Percentiles rank a stretch among this genome's conserved stretches.
Conservation (phyloP, 53 echinoderm and acorn worm genomes). For the Pentamera pediparva region DNA sequence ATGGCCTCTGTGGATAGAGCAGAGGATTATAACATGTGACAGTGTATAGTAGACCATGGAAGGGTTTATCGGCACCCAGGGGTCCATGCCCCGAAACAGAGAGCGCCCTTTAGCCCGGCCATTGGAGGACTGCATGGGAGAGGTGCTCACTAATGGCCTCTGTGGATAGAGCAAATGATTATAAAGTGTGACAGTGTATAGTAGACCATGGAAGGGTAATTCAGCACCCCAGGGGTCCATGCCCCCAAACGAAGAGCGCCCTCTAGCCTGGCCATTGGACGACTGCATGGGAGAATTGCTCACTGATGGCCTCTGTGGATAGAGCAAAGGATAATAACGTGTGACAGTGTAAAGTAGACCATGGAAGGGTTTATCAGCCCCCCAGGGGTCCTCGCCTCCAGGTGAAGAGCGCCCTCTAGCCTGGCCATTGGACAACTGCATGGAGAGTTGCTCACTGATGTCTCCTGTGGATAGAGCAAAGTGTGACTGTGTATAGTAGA, state of each 20-base stretch:
- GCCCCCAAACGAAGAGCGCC: slow-evolving; percentile 80
- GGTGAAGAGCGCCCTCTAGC: too few species aligned
- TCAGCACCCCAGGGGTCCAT: slow-evolving; percentile 91
- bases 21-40: background rate
- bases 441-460: too few species aligned
- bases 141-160: slow-evolving; percentile 8
- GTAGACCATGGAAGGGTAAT: slow-evolving; percentile 77
- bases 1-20: too few species aligned
- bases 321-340: background rate
- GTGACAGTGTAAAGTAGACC: too few species aligned
- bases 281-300: slow-evolving; percentile 46
- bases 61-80: slow-evolving; percentile 95
- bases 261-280: slow-evolving; percentile 71
- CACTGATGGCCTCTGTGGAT: slow-evolving; percentile 1
- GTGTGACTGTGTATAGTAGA: too few species aligned
- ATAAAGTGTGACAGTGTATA: slow-evolving; percentile 12
- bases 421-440: too few species aligned
- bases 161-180: too few species aligned
- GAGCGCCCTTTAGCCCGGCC: slow-evolving; percentile 79
- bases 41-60: slow-evolving; percentile 57
- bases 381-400: too few species aligned
- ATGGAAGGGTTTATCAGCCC: too few species aligned
- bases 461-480: too few species aligned
- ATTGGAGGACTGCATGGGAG: slow-evolving; percentile 61
- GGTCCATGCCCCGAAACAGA: slow-evolving; percentile 69